Conservation (phyloP, 1,140 invertebrate species). For the Stenopsyche tienmushanensis region DNA sequence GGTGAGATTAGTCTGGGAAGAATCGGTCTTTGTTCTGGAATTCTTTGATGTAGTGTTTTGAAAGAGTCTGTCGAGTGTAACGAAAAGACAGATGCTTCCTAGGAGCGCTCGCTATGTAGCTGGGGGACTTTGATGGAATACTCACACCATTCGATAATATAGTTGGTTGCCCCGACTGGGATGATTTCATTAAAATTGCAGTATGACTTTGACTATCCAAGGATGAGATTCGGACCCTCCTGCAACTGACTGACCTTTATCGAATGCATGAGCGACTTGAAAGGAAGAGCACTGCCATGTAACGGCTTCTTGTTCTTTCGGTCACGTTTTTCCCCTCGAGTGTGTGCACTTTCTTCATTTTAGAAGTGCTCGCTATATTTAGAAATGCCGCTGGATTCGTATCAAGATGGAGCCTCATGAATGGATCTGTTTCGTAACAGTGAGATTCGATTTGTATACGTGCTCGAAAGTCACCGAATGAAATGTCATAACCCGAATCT, state of each 20-base stretch:
- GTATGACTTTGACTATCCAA: neutral
- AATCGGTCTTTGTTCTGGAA: no score
- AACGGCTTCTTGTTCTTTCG: conserved; percentile 12
- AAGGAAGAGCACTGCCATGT: neutral
- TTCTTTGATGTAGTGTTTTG: no score
- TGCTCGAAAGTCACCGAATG: neutral
- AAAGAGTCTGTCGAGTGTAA: no score
- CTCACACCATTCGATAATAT: no score
- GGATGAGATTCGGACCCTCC: neutral
- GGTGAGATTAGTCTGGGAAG: no score
- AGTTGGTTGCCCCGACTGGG: no score
- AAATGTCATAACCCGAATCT: neutral
- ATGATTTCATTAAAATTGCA: no score
- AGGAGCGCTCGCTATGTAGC: no score
- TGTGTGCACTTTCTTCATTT: neutral
- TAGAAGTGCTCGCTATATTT: neutral
- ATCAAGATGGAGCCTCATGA: neutral
- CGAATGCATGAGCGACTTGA: conserved; percentile 9
- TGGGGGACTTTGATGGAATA: no score
- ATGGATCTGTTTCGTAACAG: neutral
- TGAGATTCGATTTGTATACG: neutral
- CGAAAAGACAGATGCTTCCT: no score
- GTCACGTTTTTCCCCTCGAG: conserved; percentile 6
- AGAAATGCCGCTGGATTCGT: neutral
- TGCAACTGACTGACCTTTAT: conserved; percentile 1